Evolutionary conservation across 2,888 invertebrate species (phyloP), one percentile per base, ranked within the genome.

Genomic region (Diplazon laetatorius): DNA sequence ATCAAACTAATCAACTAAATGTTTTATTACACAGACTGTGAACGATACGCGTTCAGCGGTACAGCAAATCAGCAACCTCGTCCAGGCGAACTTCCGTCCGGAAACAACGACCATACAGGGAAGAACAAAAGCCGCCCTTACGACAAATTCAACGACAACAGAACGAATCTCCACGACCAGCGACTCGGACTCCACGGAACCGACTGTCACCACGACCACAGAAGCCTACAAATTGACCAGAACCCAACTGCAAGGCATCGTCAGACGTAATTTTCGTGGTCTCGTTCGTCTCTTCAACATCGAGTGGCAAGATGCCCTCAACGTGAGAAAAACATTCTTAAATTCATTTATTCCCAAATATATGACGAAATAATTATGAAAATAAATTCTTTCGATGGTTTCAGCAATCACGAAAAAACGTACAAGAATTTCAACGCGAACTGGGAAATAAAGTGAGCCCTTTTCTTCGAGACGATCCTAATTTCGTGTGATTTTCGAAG

Each of bases 251-350:
- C 89, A 91, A 55, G 89, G 86, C 66, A 88, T 93, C 37, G 80
- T 93, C 2, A 87, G 90, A 25, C 88, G 93, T 82, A 93, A 93
- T 83, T 80, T 93, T 8, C 89, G 89, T 77, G 93, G 93, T 5
- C 84, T 93, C 12, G 87, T 91, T 1, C 86, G 92, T 73, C 84
- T 93, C 3, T 93, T 92, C 80, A 92, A 92, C 80, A 88, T 93
- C 62, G 93, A 93, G 84, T 89, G 93, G 87, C 84, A 87, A 18
- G 92, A 93, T 76, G 93, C 93, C 1, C 76, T 92, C 14, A 91
- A 91, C 85, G 93, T 93, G 85, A 89, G 14, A 20, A 50, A 16
- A 71, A 66, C 14, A n/a, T n/a, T n/a, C n/a, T n/a, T n/a, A n/a
- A n/a, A n/a, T n/a, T n/a, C n/a, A n/a, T n/a, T n/a, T n/a, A n/a